Evolutionary conservation across 1,140 invertebrate genomes (phyloP).

Genomic region (Drosophila kanapiae): DNA sequence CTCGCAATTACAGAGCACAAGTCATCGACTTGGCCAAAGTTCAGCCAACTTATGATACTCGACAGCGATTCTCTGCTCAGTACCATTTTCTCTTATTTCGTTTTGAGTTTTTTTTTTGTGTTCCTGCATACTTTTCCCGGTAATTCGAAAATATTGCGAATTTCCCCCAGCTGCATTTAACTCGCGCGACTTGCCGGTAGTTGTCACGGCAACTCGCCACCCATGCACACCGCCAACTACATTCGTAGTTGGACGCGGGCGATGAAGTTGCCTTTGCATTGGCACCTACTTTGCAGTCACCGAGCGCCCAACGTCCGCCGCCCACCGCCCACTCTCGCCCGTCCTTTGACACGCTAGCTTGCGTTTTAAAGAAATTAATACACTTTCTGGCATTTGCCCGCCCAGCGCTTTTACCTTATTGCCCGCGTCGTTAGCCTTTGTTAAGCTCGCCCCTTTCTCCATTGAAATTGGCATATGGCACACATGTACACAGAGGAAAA

Average conservation of each 20-base stretch:
- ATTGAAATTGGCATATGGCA: not conserved
- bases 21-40: constrained; percentile 52
- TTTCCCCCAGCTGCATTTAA: constrained; percentile 33
- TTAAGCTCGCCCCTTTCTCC: not conserved
- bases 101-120: not conserved
- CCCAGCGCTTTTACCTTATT: constrained; percentile 43
- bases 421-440: constrained; percentile 10
- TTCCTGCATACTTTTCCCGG: constrained; percentile 33
- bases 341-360: constrained; percentile 57
- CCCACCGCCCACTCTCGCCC: not conserved
- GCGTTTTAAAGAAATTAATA: constrained; percentile 64
- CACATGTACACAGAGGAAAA: not conserved
- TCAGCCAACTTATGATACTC: constrained; percentile 56
- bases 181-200: constrained; percentile 13
- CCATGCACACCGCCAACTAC: constrained; percentile 14
- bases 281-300: constrained; percentile 22
- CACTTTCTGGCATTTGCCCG: constrained; percentile 37
- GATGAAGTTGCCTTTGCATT: constrained; percentile 34
- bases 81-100: not conserved
- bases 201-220: constrained; percentile 40
- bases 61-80: constrained; percentile 30
- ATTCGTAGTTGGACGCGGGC: constrained; percentile 9
- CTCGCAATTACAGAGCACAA: constrained; percentile 47
- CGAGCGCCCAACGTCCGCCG: not conserved
- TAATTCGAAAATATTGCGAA: constrained; percentile 51